A percentile compares a stretch with the other conserved stretches of the same genome.
Conservation (phyloP, 53 echinoderm and acorn worm species). For the Echinometra lucunter region DNA sequence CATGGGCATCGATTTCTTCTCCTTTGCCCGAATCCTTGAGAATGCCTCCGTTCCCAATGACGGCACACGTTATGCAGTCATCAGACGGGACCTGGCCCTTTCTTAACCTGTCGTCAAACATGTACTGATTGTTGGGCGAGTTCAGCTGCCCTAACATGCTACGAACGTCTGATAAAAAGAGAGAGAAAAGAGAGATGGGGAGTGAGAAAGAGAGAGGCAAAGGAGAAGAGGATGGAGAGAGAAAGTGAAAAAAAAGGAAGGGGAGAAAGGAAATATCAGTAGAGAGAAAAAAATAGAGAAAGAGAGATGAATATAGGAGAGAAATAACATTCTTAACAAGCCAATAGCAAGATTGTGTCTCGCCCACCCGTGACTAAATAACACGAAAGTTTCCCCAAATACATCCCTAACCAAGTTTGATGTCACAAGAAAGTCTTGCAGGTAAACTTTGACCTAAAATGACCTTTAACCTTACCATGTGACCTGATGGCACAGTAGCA, state of each 20-base stretch:
- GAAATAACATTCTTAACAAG: too few species aligned
- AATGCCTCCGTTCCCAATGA: conserved; percentile 95
- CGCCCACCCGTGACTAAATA: too few species aligned
- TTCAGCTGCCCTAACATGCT: conserved; percentile 51
- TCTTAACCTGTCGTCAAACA: conserved; percentile 88
- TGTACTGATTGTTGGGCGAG: conserved; percentile 81
- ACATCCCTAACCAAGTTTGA: too few species aligned
- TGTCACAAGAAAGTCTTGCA: too few species aligned
- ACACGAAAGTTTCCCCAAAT: too few species aligned
- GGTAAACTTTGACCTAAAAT: too few species aligned
- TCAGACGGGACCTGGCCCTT: conserved; percentile 25
- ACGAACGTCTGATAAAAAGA: not conserved
- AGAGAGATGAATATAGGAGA: not conserved
- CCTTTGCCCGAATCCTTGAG: conserved; percentile 88
- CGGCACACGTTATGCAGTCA: conserved; percentile 84
- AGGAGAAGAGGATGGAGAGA: not conserved
- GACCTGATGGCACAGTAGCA: too few species aligned
- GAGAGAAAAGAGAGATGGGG: not conserved
- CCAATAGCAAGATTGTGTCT: too few species aligned
- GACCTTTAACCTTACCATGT: too few species aligned
- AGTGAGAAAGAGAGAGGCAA: not conserved
- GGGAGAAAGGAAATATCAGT: too few species aligned
- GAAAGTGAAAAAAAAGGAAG: not conserved
- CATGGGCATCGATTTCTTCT: conserved; percentile 92
- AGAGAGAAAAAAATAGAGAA: not conserved